Evolutionary conservation across 2,113 vertebrate species (phyloP), one percentile per base, ranked within the genome.

Genomic region (Circaetus gallicus): DNA sequence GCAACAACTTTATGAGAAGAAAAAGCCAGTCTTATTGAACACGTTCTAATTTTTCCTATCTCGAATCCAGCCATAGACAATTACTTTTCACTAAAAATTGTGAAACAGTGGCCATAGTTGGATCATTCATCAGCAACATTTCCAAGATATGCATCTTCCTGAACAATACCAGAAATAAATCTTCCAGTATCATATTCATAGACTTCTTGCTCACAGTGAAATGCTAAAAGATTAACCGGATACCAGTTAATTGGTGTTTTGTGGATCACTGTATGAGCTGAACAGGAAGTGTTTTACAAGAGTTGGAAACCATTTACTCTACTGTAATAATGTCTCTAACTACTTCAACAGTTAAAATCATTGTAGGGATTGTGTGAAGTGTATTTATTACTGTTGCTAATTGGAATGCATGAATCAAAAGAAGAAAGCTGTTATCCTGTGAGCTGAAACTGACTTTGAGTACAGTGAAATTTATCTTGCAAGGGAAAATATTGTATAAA

Each of bases 381-480:
- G 47, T 85, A 76, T 59, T 89, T 82, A 82, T 91, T 63, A 14
- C 58, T 1, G 7, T 40, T 70, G 66, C 69, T 93, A 95, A 91
- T 84, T 87, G 36, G 21, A 25, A 78, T 42, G 53, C 71, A 38
- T 53, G 72, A 82, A 47, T 90, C 49, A 71, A 52, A 86, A 92
- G 18, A 91, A 28, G 12, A 88, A 94, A 81, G 21, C 2, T n/a
- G 7, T 80, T 84, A 21, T 65, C 21, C 15, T 90, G 53, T 63
- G 59, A 84, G 13, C 10, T 82, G 36, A 89, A 91, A 32, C 16
- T 95, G 47, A 67, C 72, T 81, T 95, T 96, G 82, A 72, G 36
- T 49, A 29, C 73, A 80, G 47, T 40, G 47, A 81, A 73, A 52
- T 92, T 96, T 78, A 53, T 95, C 32, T 90, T 97, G 14, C 53